Evolutionary conservation across 2,113 vertebrate genomes (phyloP).

Genomic region (Brachionichthys hirsutus): DNA sequence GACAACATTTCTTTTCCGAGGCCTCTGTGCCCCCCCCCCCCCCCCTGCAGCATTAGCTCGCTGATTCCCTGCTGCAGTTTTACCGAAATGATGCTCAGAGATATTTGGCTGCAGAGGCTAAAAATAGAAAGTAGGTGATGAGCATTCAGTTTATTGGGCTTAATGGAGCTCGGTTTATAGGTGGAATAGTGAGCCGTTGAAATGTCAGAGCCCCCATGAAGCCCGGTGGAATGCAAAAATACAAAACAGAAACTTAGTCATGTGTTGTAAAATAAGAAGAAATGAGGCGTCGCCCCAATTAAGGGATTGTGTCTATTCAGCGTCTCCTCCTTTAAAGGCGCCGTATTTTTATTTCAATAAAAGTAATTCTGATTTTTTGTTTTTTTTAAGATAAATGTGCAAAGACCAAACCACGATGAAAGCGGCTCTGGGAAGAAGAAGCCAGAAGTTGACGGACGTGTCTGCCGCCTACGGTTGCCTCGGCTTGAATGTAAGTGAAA

Average conservation of each 20-base stretch:
- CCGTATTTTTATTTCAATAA: no score
- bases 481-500: neutral
- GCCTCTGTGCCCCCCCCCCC: slow-evolving; percentile 21
- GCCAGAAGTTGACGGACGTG: neutral
- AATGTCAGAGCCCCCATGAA: slow-evolving; percentile 30
- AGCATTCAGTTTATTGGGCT: slow-evolving; percentile 54
- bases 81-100: slow-evolving; percentile 28
- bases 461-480: no score
- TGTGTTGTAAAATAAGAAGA: slow-evolving; percentile 11
- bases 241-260: neutral
- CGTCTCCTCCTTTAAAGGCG: no score
- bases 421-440: no score
- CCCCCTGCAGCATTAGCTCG: slow-evolving; percentile 28
- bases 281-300: neutral
- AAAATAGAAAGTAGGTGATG: slow-evolving; percentile 40
- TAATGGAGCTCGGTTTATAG: slow-evolving; percentile 64
- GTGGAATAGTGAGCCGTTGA: slow-evolving; percentile 34
- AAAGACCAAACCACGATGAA: no score
- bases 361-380: no score
- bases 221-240: neutral
- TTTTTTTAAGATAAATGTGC: no score
- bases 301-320: neutral
- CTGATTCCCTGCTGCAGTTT: slow-evolving; percentile 32
- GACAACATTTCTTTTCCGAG: slow-evolving; percentile 1
- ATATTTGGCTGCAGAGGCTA: slow-evolving; percentile 30